Conservation (phyloP, 2,888 invertebrate species). For the Neoaliturus tenellus region DNA sequence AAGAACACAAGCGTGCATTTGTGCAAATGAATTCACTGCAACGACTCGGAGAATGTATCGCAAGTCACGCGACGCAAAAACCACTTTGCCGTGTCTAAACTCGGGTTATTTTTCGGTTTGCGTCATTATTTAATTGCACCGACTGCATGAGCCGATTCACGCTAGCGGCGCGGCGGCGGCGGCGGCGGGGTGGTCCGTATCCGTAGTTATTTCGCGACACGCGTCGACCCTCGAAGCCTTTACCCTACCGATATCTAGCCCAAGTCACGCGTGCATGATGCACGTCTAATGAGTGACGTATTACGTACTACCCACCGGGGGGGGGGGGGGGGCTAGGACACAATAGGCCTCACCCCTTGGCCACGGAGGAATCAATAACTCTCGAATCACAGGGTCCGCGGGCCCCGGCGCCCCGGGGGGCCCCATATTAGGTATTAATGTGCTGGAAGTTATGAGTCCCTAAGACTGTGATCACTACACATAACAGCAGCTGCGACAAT, state of each 20-base stretch:
- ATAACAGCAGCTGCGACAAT: neutral
- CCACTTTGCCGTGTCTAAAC: neutral
- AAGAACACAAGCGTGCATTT: neutral
- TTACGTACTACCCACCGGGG: neutral
- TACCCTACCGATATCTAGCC: neutral
- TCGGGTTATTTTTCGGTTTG: neutral
- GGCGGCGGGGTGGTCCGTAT: neutral
- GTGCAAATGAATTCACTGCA: neutral
- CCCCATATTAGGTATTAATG: slow-evolving; percentile 15
- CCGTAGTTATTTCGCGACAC: neutral
- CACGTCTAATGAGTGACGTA: neutral
- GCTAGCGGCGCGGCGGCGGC: too few species aligned
- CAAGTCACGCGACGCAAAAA: neutral
- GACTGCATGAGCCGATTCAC: neutral
- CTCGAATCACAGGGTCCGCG: neutral
- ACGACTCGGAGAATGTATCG: neutral
- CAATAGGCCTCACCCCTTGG: neutral
- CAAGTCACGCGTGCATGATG: neutral
- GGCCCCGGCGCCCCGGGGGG: neutral
- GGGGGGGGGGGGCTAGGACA: too few species aligned
- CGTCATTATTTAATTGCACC: neutral
- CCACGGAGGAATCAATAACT: neutral
- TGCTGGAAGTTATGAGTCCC: slow-evolving; percentile 29
- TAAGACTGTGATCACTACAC: neutral
- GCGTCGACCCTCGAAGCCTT: neutral